Base-by-base conservation (phyloP, 30 jellyfish, hydroid and myxozoan genomes). In the Cassiopea xamachana region DNA sequence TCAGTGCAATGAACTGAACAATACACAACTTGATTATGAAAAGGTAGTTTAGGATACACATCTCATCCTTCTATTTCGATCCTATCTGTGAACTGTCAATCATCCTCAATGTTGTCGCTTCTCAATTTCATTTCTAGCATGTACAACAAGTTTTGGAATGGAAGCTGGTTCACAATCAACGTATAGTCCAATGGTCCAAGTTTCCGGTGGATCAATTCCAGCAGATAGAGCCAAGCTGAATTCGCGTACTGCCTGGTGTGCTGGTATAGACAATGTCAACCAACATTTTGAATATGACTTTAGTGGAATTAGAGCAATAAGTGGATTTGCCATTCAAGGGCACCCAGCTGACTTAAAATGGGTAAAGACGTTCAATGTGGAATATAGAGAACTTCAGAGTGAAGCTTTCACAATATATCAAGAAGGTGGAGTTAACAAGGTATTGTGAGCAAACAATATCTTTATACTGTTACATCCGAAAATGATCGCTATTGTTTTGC, bases 321-420 rank as follows among this genome's bases (percentile, higher is more conserved):
- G 91, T 88, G 95, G 95, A 6, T 18, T 88, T 18, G 95, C 91
- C 0, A 88, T 88, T 45, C 95, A 88, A 88, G 95, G 95, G 7
- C 62, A 88, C 51, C 95, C 87, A 48, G 9, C 1, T 71, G 83
- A 48, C 1, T 19, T 77, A 17, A 74, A 88, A 58, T 88, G 91
- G 95, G 91, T 88, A 16, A 69, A 50, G 61, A 80, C 59, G 7
- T 88, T 88, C 83, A 80, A 88, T 69, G 87, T 88, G 2, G 55
- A 72, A 13, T 79, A 77, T 67, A 87, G 81, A 48, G 62, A 72
- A 44, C 62, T n/a, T 7, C 7, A 14, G 46, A 12, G 84, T 1
- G 27, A 67, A 2, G 74, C 93, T 7, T 77, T 73, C 10, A 73
- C 93, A 16, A 86, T 88, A 10, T 86, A 86, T 49, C 67, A 71